Conservation (phyloP, 1,140 invertebrate species). For the Philaenus spumarius region DNA sequence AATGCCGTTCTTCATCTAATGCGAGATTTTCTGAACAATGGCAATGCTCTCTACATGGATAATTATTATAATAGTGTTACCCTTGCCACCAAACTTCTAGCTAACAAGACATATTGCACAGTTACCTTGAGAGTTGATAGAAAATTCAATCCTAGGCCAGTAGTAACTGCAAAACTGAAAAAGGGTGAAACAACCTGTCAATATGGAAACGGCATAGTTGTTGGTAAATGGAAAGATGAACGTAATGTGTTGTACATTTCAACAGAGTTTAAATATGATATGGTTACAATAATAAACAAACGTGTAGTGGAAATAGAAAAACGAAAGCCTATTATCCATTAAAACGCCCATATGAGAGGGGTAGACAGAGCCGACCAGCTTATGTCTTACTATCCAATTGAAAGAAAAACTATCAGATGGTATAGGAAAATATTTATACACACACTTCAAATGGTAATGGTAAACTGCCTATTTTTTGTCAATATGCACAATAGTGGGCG, state of each 20-base stretch:
- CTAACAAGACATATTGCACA: conserved; percentile 41
- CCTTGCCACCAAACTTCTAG: conserved; percentile 38
- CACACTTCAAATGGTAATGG: conserved; percentile 18
- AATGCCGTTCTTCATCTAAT: not conserved
- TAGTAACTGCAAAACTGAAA: conserved; percentile 37
- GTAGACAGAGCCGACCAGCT: conserved; percentile 22
- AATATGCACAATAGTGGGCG: not conserved
- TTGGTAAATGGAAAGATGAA: conserved; percentile 41
- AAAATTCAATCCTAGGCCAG: conserved; percentile 34
- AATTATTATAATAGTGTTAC: conserved; percentile 4
- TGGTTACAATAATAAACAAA: not conserved
- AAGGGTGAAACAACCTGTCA: conserved; percentile 33
- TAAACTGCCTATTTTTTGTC: conserved; percentile 11
- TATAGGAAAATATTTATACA: conserved; percentile 24
- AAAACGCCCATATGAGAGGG: conserved; percentile 24
- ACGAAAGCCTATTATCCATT: conserved; percentile 19
- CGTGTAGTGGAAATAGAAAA: not conserved
- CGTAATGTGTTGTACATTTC: conserved; percentile 21
- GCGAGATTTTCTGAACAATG: not conserved
- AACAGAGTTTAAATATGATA: conserved; percentile 8
- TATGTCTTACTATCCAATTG: conserved; percentile 18
- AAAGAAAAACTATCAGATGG: conserved; percentile 23
- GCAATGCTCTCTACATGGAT: not conserved
- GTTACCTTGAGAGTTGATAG: conserved; percentile 39
- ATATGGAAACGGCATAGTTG: conserved; percentile 37